Base-by-base conservation (phyloP, 1,140 invertebrate genomes). In the Agraylea sexmaculata region DNA sequence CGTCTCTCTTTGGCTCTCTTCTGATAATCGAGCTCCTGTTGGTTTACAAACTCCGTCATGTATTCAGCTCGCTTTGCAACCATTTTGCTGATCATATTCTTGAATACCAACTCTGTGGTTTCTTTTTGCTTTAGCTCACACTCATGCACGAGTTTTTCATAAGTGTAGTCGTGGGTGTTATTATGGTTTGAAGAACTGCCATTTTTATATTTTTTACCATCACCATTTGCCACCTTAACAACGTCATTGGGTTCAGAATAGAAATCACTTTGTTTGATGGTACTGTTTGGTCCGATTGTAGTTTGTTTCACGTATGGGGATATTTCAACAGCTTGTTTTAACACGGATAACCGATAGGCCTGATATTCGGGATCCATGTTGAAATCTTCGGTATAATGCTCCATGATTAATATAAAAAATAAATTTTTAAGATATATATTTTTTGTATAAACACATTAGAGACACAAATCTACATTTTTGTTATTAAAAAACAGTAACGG, bases 251-350 rank as follows among this genome's bases (percentile, higher is more conserved):
- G 13, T 35, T 34, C 21, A 45, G 43, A 6, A 32, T 22, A 7
- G n/a, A 18, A 8, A 18, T 34, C 42, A 36, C 54, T 46, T 44
- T 55, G 59, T 31, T 58, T 56, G 22, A 29, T 17, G 10, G 58
- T 54, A 47, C 56, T 60, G 28, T 56, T 59, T 3, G 65, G 64
- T 11, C 65, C 66, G 31, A 68, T 67, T 6, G 67, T 66, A 4
- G 60, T 57, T 55, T 66, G 61, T 39, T 57, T 59, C 2, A 68
- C 54, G 11, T 51, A 44, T 2, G 58, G 64, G 46, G 62, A 64
- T 19, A 69, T 62, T 58, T 65, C 56, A 11, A 62, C 60, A 17
- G 66, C 67, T 46, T 66, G 65, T 34, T 56, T 60, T 20, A 68
- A 36, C 2, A 62, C 64, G 7, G 60, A 64, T 43, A 68, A 56